phyloP scores from a whole-genome alignment of 2,113 vertebrate genomes.

The Dromaius novaehollandiae region DNA sequence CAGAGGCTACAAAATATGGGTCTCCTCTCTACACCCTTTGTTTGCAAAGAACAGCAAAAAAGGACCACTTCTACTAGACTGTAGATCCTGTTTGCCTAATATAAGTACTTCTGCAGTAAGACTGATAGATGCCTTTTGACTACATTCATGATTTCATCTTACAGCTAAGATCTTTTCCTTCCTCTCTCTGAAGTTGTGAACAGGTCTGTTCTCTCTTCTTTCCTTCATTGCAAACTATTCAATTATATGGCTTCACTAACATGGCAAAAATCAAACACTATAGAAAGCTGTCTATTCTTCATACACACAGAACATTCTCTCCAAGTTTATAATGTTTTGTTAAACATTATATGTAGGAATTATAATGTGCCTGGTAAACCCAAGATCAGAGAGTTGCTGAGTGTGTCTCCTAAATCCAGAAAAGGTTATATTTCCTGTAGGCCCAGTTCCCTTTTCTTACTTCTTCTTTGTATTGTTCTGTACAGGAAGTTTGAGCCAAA shows the following conservation, averaged over 20 bases:
- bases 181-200: not conserved
- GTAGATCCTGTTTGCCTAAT: not conserved
- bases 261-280: not conserved
- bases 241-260: not conserved
- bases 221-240: not conserved
- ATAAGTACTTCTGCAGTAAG: not conserved
- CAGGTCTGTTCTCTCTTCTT: not conserved
- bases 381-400: not conserved
- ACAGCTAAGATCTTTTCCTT: not conserved
- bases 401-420: not conserved
- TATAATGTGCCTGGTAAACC: not conserved
- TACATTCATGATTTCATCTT: not conserved
- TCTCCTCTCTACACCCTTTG: not conserved
- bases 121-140: not conserved
- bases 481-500: not conserved
- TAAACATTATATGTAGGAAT: not conserved
- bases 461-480: not conserved
- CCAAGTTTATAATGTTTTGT: not conserved
- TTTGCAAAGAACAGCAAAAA: not conserved
- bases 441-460: not conserved
- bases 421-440: not conserved
- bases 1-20: too few relatives aligned
- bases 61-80: not conserved
- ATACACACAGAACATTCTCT: not conserved
- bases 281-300: not conserved